Percentiles rank a stretch among this genome's conserved stretches.
phyloP scores from a whole-genome alignment of 1,140 invertebrate genomes.

The Rhagoletis pomonella region DNA sequence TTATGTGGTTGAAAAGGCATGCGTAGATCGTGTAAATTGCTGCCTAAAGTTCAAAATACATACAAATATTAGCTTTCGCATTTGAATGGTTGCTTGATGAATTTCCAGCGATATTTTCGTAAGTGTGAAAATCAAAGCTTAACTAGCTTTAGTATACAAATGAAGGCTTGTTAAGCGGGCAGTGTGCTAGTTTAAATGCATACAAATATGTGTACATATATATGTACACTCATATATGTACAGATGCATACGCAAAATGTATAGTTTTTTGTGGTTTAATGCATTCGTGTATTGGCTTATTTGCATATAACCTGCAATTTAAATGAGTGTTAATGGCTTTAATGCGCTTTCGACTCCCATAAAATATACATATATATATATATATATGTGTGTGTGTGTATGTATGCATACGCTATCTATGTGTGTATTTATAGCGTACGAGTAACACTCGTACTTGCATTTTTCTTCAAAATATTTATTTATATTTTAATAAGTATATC shows the following conservation, averaged over 20 bases:
- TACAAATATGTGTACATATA: too few relatives aligned
- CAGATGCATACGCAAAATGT: too few relatives aligned
- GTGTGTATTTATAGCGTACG: too few relatives aligned
- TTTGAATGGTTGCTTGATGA: neutral
- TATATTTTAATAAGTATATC: too few relatives aligned
- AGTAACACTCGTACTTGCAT: too few relatives aligned
- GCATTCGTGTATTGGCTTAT: neutral
- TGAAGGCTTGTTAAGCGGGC: too few relatives aligned
- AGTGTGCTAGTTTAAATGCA: too few relatives aligned
- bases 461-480: too few relatives aligned
- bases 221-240: too few relatives aligned
- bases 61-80: neutral
- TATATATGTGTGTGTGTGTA: neutral
- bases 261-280: neutral
- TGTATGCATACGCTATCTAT: neutral
- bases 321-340: neutral
- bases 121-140: neutral
- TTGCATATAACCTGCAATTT: conserved; percentile 1
- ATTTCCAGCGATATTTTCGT: neutral
- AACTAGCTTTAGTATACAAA: neutral
- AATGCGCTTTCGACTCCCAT: neutral
- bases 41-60: neutral
- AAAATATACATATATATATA: neutral
- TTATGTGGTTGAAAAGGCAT: neutral
- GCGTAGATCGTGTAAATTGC: neutral